These are phyloP conservation scores for Strix aluco DNA, from an alignment of 2,113 vertebrate species.

Conservation along the genomic window DNA sequence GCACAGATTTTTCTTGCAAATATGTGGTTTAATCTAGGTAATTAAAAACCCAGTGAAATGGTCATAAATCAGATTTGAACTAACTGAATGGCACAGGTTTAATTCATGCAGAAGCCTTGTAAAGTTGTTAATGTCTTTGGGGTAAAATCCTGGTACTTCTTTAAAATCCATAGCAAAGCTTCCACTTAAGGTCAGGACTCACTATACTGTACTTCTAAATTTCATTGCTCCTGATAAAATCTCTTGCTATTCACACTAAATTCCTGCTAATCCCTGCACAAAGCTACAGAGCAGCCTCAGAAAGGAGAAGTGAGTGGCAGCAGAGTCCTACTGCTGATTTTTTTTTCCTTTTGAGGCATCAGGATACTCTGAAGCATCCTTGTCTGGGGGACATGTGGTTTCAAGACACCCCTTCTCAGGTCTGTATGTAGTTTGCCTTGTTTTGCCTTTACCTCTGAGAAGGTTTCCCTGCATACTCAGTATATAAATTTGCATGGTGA, in stretches of 20 bases:
- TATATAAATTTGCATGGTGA: not conserved
- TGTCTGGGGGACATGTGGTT: not conserved
- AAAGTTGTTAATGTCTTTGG: not conserved
- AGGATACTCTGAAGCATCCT: not conserved
- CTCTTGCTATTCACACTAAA: not conserved
- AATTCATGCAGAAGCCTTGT: not conserved
- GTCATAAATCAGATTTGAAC: not conserved
- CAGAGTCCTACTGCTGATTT: not conserved
- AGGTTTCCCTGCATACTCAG: not conserved
- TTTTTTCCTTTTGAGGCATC: not conserved
- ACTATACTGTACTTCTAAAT: not conserved
- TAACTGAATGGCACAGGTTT: not conserved
- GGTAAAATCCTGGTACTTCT: not conserved
- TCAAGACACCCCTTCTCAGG: not conserved
- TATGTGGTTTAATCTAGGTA: not conserved
- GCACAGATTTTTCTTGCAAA: not conserved
- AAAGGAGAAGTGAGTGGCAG: not conserved
- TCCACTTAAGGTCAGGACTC: not conserved
- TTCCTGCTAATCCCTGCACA: not conserved
- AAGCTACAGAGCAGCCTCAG: not conserved
- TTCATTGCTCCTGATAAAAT: not conserved
- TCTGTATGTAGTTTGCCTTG: not conserved
- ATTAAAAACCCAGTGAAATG: not conserved
- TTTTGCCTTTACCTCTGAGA: not conserved
- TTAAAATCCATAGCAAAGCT: not conserved